Conservation (phyloP, 2,888 invertebrate species). For the Neocrepidodera transversa region DNA sequence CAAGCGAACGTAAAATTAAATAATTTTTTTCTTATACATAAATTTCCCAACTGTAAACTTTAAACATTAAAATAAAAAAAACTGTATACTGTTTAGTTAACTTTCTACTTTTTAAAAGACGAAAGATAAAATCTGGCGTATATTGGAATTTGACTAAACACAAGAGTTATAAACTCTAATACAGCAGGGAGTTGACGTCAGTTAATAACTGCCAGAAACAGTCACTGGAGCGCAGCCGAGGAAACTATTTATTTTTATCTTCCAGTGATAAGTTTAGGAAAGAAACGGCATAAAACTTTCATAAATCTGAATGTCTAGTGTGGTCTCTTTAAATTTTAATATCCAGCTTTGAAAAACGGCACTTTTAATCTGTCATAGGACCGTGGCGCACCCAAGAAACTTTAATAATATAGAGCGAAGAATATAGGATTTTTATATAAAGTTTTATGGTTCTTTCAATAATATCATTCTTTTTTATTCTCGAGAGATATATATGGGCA, state of each 20-base stretch:
- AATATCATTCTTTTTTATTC: slow-evolving; percentile 26
- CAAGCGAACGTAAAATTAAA: too few relatives aligned
- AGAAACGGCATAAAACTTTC: slow-evolving; percentile 35
- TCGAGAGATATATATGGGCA: slow-evolving; percentile 15
- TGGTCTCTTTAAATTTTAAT: slow-evolving; percentile 44
- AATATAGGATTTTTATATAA: slow-evolving; percentile 34
- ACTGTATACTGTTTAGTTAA: too few relatives aligned
- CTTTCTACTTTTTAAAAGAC: too few relatives aligned
- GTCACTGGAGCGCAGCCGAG: background rate
- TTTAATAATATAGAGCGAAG: slow-evolving; percentile 34
- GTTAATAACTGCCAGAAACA: slow-evolving; percentile 33
- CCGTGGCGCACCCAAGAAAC: slow-evolving; percentile 31
- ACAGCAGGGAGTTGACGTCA: slow-evolving; percentile 8
- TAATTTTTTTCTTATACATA: too few relatives aligned
- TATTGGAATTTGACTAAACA: background rate
- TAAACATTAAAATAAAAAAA: too few relatives aligned
- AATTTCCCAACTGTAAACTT: too few relatives aligned
- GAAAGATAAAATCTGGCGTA: too few relatives aligned
- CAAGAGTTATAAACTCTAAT: slow-evolving; percentile 6
- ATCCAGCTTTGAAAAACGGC: slow-evolving; percentile 43
- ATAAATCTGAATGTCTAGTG: slow-evolving; percentile 38
- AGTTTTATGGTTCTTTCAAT: slow-evolving; percentile 36
- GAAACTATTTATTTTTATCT: slow-evolving; percentile 35
- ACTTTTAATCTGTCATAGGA: slow-evolving; percentile 44
- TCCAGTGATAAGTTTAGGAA: slow-evolving; percentile 33